phyloP scores from a whole-genome alignment of 1,140 invertebrate genomes.

The Thalassaphorura encarpata region DNA sequence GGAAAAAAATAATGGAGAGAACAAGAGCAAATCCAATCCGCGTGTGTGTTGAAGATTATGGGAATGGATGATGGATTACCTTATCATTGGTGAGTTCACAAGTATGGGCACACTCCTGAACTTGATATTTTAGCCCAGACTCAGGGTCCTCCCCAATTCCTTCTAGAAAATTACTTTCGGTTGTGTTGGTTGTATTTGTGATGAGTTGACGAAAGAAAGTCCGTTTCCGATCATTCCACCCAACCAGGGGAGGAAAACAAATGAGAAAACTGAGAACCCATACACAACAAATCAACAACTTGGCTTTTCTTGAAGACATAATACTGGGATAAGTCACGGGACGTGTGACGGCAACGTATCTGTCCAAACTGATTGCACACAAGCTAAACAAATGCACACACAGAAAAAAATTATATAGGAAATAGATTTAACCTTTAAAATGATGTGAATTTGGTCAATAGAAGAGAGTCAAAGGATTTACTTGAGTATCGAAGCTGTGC shows the following conservation, averaged over 20 bases:
- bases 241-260: slow-evolving; percentile 86
- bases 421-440: neutral
- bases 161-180: neutral
- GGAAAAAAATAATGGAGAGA: too few species aligned
- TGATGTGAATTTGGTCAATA: slow-evolving; percentile 44
- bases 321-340: slow-evolving; percentile 85
- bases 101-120: slow-evolving; percentile 56
- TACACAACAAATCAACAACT: slow-evolving; percentile 73
- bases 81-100: slow-evolving; percentile 84
- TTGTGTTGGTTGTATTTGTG: slow-evolving; percentile 3
- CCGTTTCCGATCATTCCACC: slow-evolving; percentile 62
- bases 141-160: neutral
- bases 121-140: neutral
- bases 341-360: slow-evolving; percentile 88
- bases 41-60: neutral
- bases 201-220: slow-evolving; percentile 23
- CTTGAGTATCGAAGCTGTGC: slow-evolving; percentile 87
- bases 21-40: too few species aligned
- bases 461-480: slow-evolving; percentile 48
- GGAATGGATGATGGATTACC: slow-evolving; percentile 38
- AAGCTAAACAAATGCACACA: slow-evolving; percentile 17
- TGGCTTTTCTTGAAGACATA: slow-evolving; percentile 79
- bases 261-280: slow-evolving; percentile 95
- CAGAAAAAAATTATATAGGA: neutral
- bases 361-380: slow-evolving; percentile 67